Percentiles rank a stretch among this genome's conserved stretches.
Conservation (phyloP, 1,140 invertebrate species). For the Drosophila dunni region DNA sequence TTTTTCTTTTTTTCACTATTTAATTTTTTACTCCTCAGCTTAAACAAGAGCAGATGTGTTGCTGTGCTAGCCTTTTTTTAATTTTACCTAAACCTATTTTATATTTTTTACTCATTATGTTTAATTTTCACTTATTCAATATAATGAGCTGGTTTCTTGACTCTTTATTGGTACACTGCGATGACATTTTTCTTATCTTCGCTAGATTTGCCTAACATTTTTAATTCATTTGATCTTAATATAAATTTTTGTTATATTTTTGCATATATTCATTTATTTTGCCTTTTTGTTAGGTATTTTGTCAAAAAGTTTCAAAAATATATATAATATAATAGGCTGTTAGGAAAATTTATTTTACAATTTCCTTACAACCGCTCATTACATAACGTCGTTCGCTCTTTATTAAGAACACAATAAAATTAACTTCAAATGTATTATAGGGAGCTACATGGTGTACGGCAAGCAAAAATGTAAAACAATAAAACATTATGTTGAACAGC, state of each 20-base stretch:
- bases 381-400: conserved; percentile 52
- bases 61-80: conserved; percentile 43
- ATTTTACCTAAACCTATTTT: conserved; percentile 30
- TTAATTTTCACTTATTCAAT: conserved; percentile 53
- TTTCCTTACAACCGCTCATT: conserved; percentile 31
- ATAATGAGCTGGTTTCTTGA: conserved; percentile 74
- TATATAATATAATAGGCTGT: conserved; percentile 76
- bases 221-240: conserved; percentile 24
- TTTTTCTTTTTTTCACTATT: conserved; percentile 26
- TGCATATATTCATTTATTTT: conserved; percentile 38
- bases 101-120: conserved; percentile 6
- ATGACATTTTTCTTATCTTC: conserved; percentile 12
- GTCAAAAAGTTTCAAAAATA: conserved; percentile 83
- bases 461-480: conserved; percentile 16
- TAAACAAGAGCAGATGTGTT: conserved; percentile 53
- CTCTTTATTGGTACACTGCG: conserved; percentile 33
- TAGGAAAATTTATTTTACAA: conserved; percentile 4
- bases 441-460: conserved; percentile 56
- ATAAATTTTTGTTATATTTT: conserved; percentile 2
- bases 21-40: conserved; percentile 55
- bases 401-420: conserved; percentile 60
- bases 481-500: conserved; percentile 8
- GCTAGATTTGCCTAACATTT: conserved; percentile 12
- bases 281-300: conserved; percentile 48
- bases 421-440: conserved; percentile 48